Evolutionary conservation across 2,113 vertebrate genomes (phyloP).

Genomic region (Stictonetta naevosa): DNA sequence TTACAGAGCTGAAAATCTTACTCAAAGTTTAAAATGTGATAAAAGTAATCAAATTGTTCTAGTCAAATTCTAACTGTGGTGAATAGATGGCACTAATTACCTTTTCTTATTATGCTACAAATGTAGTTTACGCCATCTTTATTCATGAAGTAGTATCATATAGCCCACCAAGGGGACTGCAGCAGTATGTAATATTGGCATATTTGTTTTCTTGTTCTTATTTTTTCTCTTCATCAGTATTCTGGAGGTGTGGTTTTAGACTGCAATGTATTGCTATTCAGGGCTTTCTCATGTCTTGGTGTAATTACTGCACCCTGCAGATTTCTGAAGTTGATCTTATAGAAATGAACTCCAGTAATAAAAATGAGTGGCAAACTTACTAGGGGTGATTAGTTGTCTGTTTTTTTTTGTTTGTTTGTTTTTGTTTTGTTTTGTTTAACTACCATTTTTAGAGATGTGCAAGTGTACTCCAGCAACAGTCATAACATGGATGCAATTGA

Average conservation of each 20-base stretch:
- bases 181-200: constrained; percentile 72
- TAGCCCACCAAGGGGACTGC: constrained; percentile 77
- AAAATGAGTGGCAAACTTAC: not conserved
- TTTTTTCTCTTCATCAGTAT: constrained; percentile 68
- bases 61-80: constrained; percentile 91
- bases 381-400: not conserved
- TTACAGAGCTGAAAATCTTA: constrained; percentile 91
- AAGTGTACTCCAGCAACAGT: not conserved
- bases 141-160: constrained; percentile 87
- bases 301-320: constrained; percentile 55
- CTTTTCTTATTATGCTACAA: constrained; percentile 92
- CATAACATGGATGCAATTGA: not conserved
- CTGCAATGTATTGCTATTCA: constrained; percentile 61
- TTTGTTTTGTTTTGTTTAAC: not conserved
- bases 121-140: constrained; percentile 89
- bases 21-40: constrained; percentile 97
- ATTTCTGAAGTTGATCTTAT: not conserved
- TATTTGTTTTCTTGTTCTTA: constrained; percentile 72
- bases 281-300: constrained; percentile 24
- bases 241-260: constrained; percentile 67
- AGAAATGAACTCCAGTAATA: not conserved
- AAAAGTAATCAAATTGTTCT: constrained; percentile 92
- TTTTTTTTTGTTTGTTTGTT: not conserved
- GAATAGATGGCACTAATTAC: constrained; percentile 99
- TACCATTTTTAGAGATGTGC: not conserved